Evolutionary conservation across 2,797 vertebrate species (phyloP), one percentile per base, ranked within the genome.

Genomic region (Synanceia verrucosa): DNA sequence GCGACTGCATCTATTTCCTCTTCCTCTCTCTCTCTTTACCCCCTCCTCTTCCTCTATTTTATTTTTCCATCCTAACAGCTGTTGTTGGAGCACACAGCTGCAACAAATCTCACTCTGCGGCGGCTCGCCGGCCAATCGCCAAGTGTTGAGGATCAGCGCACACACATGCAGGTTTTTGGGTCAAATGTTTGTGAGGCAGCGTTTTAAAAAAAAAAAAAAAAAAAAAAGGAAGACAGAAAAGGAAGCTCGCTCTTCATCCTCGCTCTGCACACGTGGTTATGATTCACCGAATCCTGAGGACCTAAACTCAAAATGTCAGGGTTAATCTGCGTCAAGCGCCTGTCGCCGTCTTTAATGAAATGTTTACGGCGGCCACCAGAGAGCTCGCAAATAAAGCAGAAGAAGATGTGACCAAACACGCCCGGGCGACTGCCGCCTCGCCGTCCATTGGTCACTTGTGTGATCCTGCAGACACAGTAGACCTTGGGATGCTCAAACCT

Each of bases 251-350:
- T 39, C 37, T 63, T 77, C 73, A 61, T 57, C 70, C 43, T 52
- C 72, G 37, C 44, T 59, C 60, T 18, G 39, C 63, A 71, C 77
- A 83, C 50, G 8, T 83, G 80, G 70, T 69, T 69, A 60, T 88
- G 86, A 90, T 82, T 88, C 88, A 85, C 66, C 12, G 13, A 68
- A 79, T 85, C 83, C 79, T 37, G 65, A 81, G 82, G 82, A 88
- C 63, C 69, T 86, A 80, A 79, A 89, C 82, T 85, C 68, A 59
- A 90, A 86, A 83, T 68, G 82, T 88, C 82, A 65, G 26, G 73
- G 77, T 81, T 79, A 18, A 78, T 89, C 73, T 84, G 65, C 36
- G 61, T 71, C 62, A 61, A 57, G 43, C 48, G 47, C 76, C 75
- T 67, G 72, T 63, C 60, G 41, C 52, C 36, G 1, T 34, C n/a